Evolutionary conservation across 92 coral and sea anemone genomes (phyloP).

Genomic region (Epizoanthus stellaris): DNA sequence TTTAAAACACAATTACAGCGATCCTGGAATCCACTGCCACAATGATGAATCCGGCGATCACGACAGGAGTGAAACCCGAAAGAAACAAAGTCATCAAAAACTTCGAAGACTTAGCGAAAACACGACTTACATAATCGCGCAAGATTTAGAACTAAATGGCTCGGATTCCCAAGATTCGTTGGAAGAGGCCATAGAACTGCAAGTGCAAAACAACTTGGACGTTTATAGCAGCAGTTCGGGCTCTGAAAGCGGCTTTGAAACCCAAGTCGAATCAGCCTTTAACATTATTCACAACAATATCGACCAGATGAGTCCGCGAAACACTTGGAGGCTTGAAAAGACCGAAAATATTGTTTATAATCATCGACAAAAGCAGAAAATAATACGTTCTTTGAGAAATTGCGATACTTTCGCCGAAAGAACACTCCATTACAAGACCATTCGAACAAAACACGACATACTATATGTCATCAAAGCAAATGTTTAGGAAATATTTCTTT

Average conservation of each 20-base stretch:
- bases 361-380: conserved; percentile 26
- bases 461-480: conserved; percentile 51
- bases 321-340: conserved; percentile 8
- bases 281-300: conserved; percentile 23
- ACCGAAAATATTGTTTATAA: conserved; percentile 2
- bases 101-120: conserved; percentile 31
- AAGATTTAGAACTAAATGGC: neutral
- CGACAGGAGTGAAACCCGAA: neutral
- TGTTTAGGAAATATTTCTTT: conserved; percentile 26
- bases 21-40: neutral
- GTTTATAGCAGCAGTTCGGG: conserved; percentile 28
- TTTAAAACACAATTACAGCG: neutral
- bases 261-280: conserved; percentile 29
- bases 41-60: neutral
- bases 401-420: conserved; percentile 30
- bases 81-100: conserved; percentile 27
- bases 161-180: conserved; percentile 8
- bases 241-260: conserved; percentile 35
- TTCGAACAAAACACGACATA: conserved; percentile 56
- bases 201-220: neutral
- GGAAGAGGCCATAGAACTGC: neutral
- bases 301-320: conserved; percentile 13
- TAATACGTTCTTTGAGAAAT: conserved; percentile 6
- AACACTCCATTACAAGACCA: conserved; percentile 47
- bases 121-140: neutral